Evolutionary conservation across 2,113 vertebrate genomes (phyloP).

Genomic region (Noctilio leporinus): DNA sequence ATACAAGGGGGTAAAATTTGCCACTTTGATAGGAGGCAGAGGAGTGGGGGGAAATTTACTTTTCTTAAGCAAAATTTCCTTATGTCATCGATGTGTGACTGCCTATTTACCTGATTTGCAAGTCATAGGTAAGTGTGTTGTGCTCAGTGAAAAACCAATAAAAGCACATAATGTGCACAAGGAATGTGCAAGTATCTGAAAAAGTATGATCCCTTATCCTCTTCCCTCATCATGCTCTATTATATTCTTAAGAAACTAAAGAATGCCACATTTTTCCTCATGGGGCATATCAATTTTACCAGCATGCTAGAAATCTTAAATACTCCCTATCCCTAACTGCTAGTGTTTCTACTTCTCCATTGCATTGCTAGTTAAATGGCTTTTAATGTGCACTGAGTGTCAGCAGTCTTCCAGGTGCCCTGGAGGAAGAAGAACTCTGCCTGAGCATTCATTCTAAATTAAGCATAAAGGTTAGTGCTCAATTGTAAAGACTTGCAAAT

Average conservation of each 20-base stretch:
- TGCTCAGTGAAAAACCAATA: not conserved
- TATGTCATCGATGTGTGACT: not conserved
- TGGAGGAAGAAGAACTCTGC: conserved; percentile 36
- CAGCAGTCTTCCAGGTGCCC: conserved; percentile 40
- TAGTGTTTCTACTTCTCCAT: not conserved
- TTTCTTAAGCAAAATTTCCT: not conserved
- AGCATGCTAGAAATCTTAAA: not conserved
- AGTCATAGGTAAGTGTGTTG: not conserved
- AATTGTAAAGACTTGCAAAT: conserved; percentile 40
- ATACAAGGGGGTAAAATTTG: not conserved
- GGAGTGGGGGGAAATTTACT: not conserved
- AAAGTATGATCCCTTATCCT: not conserved
- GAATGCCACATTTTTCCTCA: not conserved
- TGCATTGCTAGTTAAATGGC: not conserved
- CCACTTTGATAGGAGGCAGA: not conserved
- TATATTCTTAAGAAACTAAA: not conserved
- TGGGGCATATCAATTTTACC: not conserved
- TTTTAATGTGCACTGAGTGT: not conserved
- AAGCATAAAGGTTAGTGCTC: conserved; percentile 41
- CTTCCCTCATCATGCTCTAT: not conserved
- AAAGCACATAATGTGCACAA: not conserved
- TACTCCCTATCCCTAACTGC: not conserved
- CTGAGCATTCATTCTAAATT: conserved; percentile 57
- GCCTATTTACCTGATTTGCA: not conserved
- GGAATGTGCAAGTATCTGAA: not conserved